Evolutionary conservation across 1,140 invertebrate genomes (phyloP).

Genomic region (Cydia pomonella): DNA sequence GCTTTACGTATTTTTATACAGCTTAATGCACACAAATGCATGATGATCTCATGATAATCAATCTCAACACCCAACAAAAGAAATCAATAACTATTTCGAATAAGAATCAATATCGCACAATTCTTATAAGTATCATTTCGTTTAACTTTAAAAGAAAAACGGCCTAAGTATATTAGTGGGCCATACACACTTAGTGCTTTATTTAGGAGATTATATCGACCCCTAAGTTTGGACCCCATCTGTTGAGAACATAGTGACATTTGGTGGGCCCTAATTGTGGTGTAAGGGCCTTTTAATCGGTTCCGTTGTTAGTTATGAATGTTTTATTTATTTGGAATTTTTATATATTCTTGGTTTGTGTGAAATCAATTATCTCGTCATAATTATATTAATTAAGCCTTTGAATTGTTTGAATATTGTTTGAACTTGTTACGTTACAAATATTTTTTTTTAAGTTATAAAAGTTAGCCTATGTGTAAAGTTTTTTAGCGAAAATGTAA

Average conservation of each 20-base stretch:
- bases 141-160: not conserved
- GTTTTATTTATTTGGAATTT: not conserved
- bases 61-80: not conserved
- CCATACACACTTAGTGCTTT: not conserved
- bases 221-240: constrained; percentile 7
- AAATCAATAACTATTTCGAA: constrained; percentile 15
- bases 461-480: too few species aligned
- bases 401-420: too few species aligned
- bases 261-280: constrained; percentile 11
- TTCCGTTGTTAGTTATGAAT: not conserved
- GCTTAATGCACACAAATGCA: too few species aligned
- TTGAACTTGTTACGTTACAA: too few species aligned
- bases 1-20: too few species aligned
- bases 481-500: too few species aligned
- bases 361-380: too few species aligned
- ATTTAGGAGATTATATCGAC: not conserved
- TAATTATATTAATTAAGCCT: too few species aligned
- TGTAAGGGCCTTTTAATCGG: constrained; percentile 21
- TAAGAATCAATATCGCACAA: not conserved
- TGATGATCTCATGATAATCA: not conserved
- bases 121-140: not conserved
- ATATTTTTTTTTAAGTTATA: too few species aligned
- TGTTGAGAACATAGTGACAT: constrained; percentile 13
- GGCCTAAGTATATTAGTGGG: not conserved
- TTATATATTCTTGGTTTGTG: not conserved